Evolutionary conservation across 2,113 vertebrate species (phyloP).

Genomic region (Zootoca vivipara): DNA sequence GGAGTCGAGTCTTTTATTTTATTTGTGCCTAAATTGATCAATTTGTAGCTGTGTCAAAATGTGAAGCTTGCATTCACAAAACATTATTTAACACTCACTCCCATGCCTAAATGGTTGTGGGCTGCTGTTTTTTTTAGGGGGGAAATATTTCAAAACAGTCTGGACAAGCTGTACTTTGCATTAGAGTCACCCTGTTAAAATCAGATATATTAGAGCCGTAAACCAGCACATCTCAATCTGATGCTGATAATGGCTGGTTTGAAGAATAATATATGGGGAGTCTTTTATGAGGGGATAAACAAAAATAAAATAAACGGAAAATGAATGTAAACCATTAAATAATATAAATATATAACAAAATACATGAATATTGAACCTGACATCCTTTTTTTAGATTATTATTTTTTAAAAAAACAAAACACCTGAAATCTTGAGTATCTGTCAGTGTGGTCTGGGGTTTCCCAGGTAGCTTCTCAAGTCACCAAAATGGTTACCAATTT

Average conservation of each 20-base stretch:
- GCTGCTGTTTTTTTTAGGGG: neutral
- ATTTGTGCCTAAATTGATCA: slow-evolving; percentile 1
- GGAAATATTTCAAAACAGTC: neutral
- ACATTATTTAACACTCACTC: neutral
- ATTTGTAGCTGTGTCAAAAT: neutral
- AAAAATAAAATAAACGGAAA: neutral
- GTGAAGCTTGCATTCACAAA: neutral
- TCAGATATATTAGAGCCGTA: neutral
- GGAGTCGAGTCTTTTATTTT: neutral
- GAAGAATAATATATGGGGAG: neutral
- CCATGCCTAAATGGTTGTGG: neutral
- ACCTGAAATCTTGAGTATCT: too few species aligned
- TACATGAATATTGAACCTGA: too few species aligned
- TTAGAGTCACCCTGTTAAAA: neutral
- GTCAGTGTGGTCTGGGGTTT: too few species aligned
- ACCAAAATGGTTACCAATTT: neutral
- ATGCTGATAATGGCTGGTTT: neutral
- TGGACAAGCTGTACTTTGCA: neutral
- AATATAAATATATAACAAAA: too few species aligned
- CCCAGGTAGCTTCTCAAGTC: too few species aligned
- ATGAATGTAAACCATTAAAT: neutral
- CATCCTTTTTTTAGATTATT: too few species aligned
- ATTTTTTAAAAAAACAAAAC: too few species aligned
- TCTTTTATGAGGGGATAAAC: neutral
- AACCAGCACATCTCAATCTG: neutral